phyloP scores from a whole-genome alignment of 1,140 invertebrate species.

The Bombus superbus region DNA sequence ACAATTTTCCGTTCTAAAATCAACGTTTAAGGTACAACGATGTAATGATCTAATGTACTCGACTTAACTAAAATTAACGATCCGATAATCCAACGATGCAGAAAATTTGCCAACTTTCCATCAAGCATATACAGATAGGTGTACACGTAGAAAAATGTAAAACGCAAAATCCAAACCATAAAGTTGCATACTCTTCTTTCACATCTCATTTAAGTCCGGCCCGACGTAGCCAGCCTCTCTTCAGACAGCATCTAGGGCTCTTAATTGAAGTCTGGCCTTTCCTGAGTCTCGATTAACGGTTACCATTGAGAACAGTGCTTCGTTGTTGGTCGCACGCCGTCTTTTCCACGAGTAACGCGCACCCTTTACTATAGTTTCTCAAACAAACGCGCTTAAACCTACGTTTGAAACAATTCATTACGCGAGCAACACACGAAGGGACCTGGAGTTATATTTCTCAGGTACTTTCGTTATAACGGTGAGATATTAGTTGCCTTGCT shows the following conservation, averaged over 20 bases:
- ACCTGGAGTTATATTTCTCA: not conserved
- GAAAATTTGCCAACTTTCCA: not conserved
- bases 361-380: not conserved
- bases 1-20: too few species aligned
- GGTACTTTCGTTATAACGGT: too few species aligned
- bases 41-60: too few species aligned
- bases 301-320: constrained; percentile 68
- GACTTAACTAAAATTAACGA: too few species aligned
- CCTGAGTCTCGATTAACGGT: constrained; percentile 64
- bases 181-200: constrained; percentile 19
- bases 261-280: constrained; percentile 66
- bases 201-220: constrained; percentile 47
- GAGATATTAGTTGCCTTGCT: too few species aligned
- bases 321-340: constrained; percentile 66
- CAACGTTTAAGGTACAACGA: too few species aligned
- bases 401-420: not conserved
- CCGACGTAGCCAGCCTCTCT: constrained; percentile 45
- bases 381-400: not conserved
- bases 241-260: constrained; percentile 53
- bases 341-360: constrained; percentile 17
- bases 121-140: not conserved
- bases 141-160: not conserved
- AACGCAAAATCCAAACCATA: not conserved
- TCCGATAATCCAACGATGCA: not conserved
- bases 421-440: not conserved